A percentile compares a stretch with the other conserved stretches of the same genome.
Conservation (phyloP, 2,113 vertebrate genomes). For the Enhydra lutris region DNA sequence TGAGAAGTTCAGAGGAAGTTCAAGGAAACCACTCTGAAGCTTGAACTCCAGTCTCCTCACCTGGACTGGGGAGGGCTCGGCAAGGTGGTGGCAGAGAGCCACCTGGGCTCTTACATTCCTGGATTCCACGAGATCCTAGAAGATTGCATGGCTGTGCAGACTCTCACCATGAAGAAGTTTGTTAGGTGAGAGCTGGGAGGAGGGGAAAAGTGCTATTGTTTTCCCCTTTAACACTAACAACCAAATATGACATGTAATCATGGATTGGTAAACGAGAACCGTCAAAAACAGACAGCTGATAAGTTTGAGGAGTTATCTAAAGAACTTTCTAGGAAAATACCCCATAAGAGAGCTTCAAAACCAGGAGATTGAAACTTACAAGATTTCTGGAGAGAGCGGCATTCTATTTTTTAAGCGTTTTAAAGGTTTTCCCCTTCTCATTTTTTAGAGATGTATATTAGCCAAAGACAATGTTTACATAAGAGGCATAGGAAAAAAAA, state of each 20-base stretch:
- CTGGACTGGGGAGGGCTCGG: not conserved
- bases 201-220: not conserved
- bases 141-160: rapidly evolving
- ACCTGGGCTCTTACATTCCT: not conserved
- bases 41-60: not conserved
- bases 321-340: not conserved
- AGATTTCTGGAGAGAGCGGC: not conserved
- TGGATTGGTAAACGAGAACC: not conserved
- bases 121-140: not conserved
- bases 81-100: not conserved
- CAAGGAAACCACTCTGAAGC: not conserved
- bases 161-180: not conserved
- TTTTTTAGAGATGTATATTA: constrained; percentile 8
- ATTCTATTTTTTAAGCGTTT: constrained; percentile 26
- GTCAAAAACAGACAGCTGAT: not conserved
- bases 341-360: not conserved
- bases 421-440: not conserved
- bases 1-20: too few species aligned
- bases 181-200: not conserved
- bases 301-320: not conserved
- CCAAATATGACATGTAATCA: not conserved
- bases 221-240: not conserved
- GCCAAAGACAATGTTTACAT: not conserved
- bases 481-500: not conserved
- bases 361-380: not conserved